Percentiles rank a stretch among this genome's conserved stretches.
phyloP scores from a whole-genome alignment of 1,140 invertebrate genomes.

The Brachionus rubens region DNA sequence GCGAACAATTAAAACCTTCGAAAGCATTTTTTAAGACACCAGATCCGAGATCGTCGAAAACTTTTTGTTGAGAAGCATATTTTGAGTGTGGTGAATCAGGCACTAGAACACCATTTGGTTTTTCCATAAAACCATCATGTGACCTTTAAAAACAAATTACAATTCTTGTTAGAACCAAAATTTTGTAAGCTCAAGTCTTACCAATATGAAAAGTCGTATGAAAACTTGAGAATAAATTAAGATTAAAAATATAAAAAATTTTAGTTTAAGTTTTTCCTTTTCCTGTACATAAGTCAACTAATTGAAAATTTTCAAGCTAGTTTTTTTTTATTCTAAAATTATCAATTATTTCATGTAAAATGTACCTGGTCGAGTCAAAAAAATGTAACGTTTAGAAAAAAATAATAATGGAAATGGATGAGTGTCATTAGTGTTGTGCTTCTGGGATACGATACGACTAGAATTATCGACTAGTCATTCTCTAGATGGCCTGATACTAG shows the following conservation, averaged over 20 bases:
- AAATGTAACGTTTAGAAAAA: too few species aligned
- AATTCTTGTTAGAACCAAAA: neutral
- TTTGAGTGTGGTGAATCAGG: slow-evolving; percentile 50
- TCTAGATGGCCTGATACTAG: too few species aligned
- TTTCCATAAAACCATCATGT: slow-evolving; percentile 57
- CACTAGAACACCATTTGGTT: slow-evolving; percentile 52
- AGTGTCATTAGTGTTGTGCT: too few species aligned
- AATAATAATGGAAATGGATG: too few species aligned
- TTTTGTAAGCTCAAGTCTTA: slow-evolving; percentile 48
- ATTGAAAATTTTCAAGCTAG: neutral
- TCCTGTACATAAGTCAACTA: too few species aligned
- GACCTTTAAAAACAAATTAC: slow-evolving; percentile 53
- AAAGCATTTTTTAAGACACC: slow-evolving; percentile 67
- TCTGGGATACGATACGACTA: too few species aligned
- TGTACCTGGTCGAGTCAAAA: too few species aligned
- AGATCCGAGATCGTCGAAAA: slow-evolving; percentile 66
- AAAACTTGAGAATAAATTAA: slow-evolving; percentile 50
- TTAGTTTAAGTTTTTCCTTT: neutral
- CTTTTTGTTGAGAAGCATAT: slow-evolving; percentile 61
- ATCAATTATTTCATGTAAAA: slow-evolving; percentile 52
- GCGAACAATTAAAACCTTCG: slow-evolving; percentile 62
- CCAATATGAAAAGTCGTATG: slow-evolving; percentile 59
- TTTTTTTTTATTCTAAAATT: neutral
- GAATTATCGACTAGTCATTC: too few species aligned
- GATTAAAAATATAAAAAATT: neutral